These are phyloP conservation scores for Scaptomyza graminum DNA, from an alignment of 1,140 invertebrate species.

Conservation along the genomic window DNA sequence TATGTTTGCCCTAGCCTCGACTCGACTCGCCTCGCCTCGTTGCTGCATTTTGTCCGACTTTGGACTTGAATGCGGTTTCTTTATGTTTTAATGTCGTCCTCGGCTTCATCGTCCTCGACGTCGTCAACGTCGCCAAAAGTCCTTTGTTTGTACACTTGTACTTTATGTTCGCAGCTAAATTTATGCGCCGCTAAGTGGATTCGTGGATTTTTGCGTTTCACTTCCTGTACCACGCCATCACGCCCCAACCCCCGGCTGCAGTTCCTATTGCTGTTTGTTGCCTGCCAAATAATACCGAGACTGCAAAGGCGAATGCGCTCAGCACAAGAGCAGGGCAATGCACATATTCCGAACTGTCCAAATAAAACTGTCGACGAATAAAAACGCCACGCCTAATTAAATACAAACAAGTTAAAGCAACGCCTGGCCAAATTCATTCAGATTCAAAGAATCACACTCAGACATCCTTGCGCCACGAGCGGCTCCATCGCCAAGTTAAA, in stretches of 20 bases:
- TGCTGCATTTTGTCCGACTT: constrained; percentile 43
- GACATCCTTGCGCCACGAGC: too few species aligned
- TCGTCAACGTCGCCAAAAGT: constrained; percentile 65
- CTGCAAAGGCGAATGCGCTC: not conserved
- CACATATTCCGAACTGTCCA: constrained; percentile 24
- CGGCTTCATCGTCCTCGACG: not conserved
- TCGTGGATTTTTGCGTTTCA: constrained; percentile 63
- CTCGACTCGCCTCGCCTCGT: constrained; percentile 13
- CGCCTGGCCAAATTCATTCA: too few species aligned
- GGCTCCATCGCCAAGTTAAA: not conserved
- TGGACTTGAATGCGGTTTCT: constrained; percentile 55
- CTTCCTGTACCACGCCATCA: constrained; percentile 49
- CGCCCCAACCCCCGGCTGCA: not conserved
- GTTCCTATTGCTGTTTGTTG: constrained; percentile 11
- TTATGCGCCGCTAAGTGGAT: constrained; percentile 81
- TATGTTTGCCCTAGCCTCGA: constrained; percentile 52
- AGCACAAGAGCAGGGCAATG: constrained; percentile 74
- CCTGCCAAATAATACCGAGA: constrained; percentile 42
- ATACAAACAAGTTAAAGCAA: constrained; percentile 58
- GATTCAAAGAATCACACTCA: too few species aligned
- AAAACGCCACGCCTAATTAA: constrained; percentile 52
- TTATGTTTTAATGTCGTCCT: constrained; percentile 49
- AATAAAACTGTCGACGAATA: constrained; percentile 41
- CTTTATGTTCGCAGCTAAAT: constrained; percentile 71
- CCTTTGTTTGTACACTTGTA: constrained; percentile 78